Evolutionary conservation across 1,140 invertebrate genomes (phyloP).

Genomic region (Alviniconcha marisindica): DNA sequence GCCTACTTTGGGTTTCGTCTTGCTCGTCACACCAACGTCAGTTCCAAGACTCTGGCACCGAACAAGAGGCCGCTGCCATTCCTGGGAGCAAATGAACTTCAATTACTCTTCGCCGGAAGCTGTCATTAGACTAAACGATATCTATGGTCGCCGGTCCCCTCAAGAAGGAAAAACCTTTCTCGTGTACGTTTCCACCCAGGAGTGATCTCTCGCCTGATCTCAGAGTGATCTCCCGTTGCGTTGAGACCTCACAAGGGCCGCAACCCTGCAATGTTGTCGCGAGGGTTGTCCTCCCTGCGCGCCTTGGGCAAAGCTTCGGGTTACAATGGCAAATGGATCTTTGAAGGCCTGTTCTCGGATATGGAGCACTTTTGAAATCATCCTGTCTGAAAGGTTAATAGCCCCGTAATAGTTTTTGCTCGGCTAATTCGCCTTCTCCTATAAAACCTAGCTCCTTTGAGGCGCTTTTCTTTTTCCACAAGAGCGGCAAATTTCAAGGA

Average conservation of each 20-base stretch:
- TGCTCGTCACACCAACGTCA: background rate
- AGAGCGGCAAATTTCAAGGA: too few species aligned
- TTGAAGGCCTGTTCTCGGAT: background rate
- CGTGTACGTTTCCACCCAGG: slow-evolving; percentile 37
- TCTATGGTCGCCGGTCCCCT: slow-evolving; percentile 27
- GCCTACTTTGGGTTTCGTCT: background rate
- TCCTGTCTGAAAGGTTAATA: slow-evolving; percentile 31
- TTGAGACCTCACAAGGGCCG: slow-evolving; percentile 24
- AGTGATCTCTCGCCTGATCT: slow-evolving; percentile 26
- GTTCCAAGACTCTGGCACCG: background rate
- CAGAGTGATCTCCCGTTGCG: slow-evolving; percentile 39
- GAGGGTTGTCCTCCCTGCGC: slow-evolving; percentile 7
- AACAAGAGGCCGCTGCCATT: background rate
- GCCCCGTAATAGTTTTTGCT: slow-evolving; percentile 12
- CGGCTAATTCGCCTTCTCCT: slow-evolving; percentile 17
- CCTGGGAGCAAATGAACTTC: slow-evolving; percentile 34
- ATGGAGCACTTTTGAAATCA: slow-evolving; percentile 38
- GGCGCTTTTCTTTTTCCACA: background rate
- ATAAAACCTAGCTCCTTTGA: background rate
- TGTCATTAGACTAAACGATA: slow-evolving; percentile 32
- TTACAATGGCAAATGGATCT: slow-evolving; percentile 33
- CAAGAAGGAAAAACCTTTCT: slow-evolving; percentile 35
- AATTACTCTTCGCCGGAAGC: slow-evolving; percentile 24
- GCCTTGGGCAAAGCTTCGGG: slow-evolving; percentile 22
- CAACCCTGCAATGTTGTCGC: slow-evolving; percentile 5